Evolutionary conservation across 2,888 invertebrate genomes (phyloP).

Genomic region (Callyntrura guangdongensis): DNA sequence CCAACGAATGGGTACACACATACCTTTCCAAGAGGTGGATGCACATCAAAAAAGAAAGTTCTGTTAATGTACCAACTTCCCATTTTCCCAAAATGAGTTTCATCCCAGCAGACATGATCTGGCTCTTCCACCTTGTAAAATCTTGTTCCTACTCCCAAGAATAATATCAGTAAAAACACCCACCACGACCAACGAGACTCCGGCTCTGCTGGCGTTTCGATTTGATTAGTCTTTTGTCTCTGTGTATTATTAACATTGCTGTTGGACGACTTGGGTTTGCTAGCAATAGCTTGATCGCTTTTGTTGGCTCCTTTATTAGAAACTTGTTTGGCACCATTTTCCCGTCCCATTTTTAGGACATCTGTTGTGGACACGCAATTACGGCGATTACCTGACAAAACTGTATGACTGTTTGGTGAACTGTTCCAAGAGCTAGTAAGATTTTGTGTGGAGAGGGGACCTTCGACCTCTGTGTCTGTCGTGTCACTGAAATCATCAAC

Average conservation of each 20-base stretch:
- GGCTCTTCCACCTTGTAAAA: conserved; percentile 96
- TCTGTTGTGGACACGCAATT: not conserved
- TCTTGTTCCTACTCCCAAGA: conserved; percentile 91
- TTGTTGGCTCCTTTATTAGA: conserved; percentile 45
- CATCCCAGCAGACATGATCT: conserved; percentile 99
- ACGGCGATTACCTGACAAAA: not conserved
- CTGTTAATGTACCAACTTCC: conserved; percentile 99
- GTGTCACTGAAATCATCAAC: conserved; percentile 63
- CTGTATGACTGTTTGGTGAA: conserved; percentile 21
- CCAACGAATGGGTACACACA: too few species aligned
- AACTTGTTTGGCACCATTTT: conserved; percentile 58
- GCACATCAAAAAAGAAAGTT: conserved; percentile 99
- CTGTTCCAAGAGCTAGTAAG: not conserved
- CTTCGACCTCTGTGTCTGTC: conserved; percentile 62
- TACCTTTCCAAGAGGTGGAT: conserved; percentile 98
- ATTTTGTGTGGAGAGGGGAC: not conserved
- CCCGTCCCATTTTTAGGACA: conserved; percentile 51
- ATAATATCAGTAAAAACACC: conserved; percentile 89
- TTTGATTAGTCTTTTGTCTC: conserved; percentile 32
- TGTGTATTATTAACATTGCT: conserved; percentile 48
- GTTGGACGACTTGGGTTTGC: not conserved
- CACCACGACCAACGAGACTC: conserved; percentile 86
- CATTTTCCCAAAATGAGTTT: conserved; percentile 99
- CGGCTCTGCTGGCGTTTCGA: not conserved
- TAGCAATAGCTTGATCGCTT: conserved; percentile 30